A percentile compares a stretch with the other conserved stretches of the same genome.
Conservation (phyloP, 2,888 invertebrate genomes). For the Lochmaea capreae region DNA sequence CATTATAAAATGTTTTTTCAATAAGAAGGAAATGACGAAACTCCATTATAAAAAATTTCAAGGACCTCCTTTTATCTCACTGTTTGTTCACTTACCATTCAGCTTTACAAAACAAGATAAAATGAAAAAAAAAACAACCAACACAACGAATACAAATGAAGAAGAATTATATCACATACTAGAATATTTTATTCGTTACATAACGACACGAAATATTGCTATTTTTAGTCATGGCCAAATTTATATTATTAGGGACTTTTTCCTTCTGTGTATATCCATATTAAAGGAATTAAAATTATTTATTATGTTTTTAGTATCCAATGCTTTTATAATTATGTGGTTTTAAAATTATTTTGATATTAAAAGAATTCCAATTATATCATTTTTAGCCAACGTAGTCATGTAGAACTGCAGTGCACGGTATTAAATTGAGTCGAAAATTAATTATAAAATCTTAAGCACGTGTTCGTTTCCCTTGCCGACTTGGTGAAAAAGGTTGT, state of each 20-base stretch:
- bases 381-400: too few species aligned
- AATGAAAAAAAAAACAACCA: slow-evolving; percentile 32
- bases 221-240: slow-evolving; percentile 4
- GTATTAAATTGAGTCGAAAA: too few species aligned
- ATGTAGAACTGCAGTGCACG: too few species aligned
- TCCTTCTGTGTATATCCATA: background rate
- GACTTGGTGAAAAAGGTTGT: too few species aligned
- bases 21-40: slow-evolving; percentile 60
- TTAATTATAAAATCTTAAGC: too few species aligned
- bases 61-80: slow-evolving; percentile 50
- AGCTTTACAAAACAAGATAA: slow-evolving; percentile 38
- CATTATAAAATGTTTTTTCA: slow-evolving; percentile 58
- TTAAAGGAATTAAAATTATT: background rate
- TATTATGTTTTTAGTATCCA: background rate
- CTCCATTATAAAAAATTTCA: slow-evolving; percentile 50
- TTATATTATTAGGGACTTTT: background rate
- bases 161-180: slow-evolving; percentile 26
- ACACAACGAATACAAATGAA: slow-evolving; percentile 30
- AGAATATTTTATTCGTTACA: slow-evolving; percentile 14
- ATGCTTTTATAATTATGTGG: background rate
- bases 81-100: slow-evolving; percentile 38
- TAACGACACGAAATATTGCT: slow-evolving; percentile 9
- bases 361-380: too few species aligned
- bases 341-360: background rate
- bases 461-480: too few species aligned